Evolutionary conservation across 1,140 invertebrate genomes (phyloP), one percentile per base, ranked within the genome.

Genomic region (Zaprionus ghesquierei): DNA sequence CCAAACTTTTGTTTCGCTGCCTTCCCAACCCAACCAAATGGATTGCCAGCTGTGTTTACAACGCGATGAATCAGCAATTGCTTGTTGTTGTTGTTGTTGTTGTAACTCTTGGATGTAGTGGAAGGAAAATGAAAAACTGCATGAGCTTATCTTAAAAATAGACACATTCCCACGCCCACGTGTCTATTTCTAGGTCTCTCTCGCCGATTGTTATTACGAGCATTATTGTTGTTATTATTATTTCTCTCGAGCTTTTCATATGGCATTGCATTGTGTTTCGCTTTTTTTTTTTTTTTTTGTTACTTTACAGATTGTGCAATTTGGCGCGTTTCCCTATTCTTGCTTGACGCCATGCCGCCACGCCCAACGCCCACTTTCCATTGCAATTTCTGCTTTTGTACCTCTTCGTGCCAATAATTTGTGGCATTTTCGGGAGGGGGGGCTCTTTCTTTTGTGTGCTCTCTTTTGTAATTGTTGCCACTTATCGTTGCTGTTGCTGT

Each of bases 101-200:
- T 77, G 78, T 80, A 77, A 77, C 56, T 61, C 50, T 85, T 85
- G 74, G 74, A 82, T 55, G n/a, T n/a, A 20, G 15, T 25, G 29
- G 29, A 61, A 35, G 50, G 27, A 22, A 55, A 64, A 63, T 46
- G 54, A 82, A 66, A 75, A 66, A 64, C 60, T 80, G 51, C 62
- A 77, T 71, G 66, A 63, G 33, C 41, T 33, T 68, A 70, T 62
- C 66, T 66, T 77, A 82, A 65, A 84, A 84, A 87, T 89, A 87
- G 82, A 89, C 74, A 70, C 41, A 81, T 77, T 85, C 82, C 84
- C 82, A 87, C 82, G 82, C 82, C 84, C 82, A 87, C 84, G 76
- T 89, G 76, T 89, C 82, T 87, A 87, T 87, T 87, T 87, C 82
- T 86, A 87, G 82, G 81, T 81, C 81, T 50, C 44, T 50, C n/a